Conservation (phyloP, 2,113 vertebrate genomes). For the Hippocampus guttulatus region DNA sequence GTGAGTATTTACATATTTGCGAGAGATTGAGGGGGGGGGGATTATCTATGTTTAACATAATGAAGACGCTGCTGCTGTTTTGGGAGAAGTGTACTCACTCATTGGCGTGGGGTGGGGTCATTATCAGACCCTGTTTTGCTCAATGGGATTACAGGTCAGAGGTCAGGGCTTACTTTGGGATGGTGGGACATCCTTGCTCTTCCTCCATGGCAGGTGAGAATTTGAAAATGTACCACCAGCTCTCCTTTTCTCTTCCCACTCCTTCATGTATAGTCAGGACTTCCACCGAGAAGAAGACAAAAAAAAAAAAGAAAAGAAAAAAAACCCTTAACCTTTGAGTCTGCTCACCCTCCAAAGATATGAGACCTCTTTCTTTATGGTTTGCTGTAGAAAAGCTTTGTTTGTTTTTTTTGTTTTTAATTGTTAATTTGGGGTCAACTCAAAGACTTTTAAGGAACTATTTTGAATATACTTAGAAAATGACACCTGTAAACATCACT, state of each 20-base stretch:
- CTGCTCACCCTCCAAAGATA: slow-evolving; percentile 77
- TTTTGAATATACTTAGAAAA: slow-evolving; percentile 78
- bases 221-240: slow-evolving; percentile 65
- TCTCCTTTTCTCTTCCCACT: slow-evolving; percentile 63
- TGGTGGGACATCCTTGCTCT: slow-evolving; percentile 65
- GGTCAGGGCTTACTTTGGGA: slow-evolving; percentile 51
- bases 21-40: slow-evolving; percentile 27
- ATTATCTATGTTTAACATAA: slow-evolving; percentile 48
- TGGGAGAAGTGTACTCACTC: slow-evolving; percentile 37
- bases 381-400: slow-evolving; percentile 75
- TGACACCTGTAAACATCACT: slow-evolving; percentile 75
- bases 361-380: slow-evolving; percentile 66
- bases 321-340: slow-evolving; percentile 63
- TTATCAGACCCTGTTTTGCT: slow-evolving; percentile 47
- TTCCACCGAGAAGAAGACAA: slow-evolving; percentile 63
- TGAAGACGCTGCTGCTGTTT: slow-evolving; percentile 66
- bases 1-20: slow-evolving; percentile 69
- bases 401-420: slow-evolving; percentile 48
- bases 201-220: slow-evolving; percentile 69
- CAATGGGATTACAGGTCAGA: slow-evolving; percentile 40
- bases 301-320: slow-evolving; percentile 33
- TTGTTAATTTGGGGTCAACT: slow-evolving; percentile 35
- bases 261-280: slow-evolving; percentile 62
- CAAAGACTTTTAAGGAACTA: slow-evolving; percentile 76
- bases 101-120: slow-evolving; percentile 26